phyloP scores from a whole-genome alignment of 1,140 invertebrate genomes.

The Dendrolimus kikuchii region DNA sequence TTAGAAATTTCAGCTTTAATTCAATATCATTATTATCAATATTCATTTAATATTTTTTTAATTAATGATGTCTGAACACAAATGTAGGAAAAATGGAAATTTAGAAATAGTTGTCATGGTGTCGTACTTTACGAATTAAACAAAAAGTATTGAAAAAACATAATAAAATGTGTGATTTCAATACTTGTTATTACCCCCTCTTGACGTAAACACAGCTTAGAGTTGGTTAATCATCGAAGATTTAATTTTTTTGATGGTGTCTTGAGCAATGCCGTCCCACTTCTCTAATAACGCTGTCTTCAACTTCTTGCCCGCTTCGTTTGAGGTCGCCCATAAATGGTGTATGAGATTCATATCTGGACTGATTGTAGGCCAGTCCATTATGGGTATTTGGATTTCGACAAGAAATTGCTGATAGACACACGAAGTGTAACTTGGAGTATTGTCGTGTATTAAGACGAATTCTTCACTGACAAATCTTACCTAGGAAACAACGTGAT shows the following conservation, averaged over 20 bases:
- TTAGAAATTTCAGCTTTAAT: no score
- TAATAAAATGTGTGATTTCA: no score
- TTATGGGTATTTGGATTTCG: constrained; percentile 2
- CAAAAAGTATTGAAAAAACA: no score
- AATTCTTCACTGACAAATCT: constrained; percentile 14
- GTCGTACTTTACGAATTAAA: no score
- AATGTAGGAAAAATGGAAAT: no score
- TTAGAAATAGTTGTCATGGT: no score
- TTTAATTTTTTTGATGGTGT: constrained; percentile 4
- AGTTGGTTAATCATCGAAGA: no score
- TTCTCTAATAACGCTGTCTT: constrained; percentile 12
- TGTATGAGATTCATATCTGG: constrained; percentile 11
- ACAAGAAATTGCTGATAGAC: constrained; percentile 11
- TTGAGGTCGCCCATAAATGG: constrained; percentile 9
- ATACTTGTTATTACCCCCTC: no score
- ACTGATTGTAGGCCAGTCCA: constrained; percentile 8
- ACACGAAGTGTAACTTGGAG: constrained; percentile 13
- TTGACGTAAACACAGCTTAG: no score
- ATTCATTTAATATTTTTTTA: no score
- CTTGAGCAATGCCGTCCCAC: constrained; percentile 18
- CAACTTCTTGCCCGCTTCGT: constrained; percentile 8
- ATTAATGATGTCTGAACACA: no score
- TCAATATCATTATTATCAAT: no score
- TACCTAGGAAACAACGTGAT: constrained; percentile 8
- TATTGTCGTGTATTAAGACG: constrained; percentile 19